These are phyloP conservation scores for Chanos chanos DNA, from an alignment of 2,797 vertebrate genomes.

Conservation along the genomic window DNA sequence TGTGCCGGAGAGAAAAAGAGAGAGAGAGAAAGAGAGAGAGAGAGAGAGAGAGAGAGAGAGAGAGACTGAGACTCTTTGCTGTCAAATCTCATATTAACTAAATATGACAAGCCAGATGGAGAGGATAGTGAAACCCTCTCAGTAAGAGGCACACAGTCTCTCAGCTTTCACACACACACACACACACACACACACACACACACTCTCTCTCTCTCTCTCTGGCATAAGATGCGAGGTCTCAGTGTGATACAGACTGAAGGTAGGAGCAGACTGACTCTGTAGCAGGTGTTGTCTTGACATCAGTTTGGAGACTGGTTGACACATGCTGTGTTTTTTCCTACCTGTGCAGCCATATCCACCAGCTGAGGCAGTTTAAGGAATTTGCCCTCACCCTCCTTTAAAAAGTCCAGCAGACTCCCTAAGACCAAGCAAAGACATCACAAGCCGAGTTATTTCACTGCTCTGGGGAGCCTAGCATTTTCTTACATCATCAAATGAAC, in stretches of 20 bases:
- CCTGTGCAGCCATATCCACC: constrained; percentile 98
- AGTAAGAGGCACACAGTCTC: constrained; percentile 4
- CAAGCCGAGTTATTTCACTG: too few species aligned
- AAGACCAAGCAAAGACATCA: constrained; percentile 7
- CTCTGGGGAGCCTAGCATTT: too few species aligned
- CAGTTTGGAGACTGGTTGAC: neutral
- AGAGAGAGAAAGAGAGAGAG: constrained; percentile 12
- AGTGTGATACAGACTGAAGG: neutral
- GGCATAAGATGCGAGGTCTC: too few species aligned
- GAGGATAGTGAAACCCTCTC: constrained; percentile 40
- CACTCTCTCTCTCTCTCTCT: too few species aligned
- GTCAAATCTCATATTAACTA: constrained; percentile 49
- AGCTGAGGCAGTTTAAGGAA: constrained; percentile 94
- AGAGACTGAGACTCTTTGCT: constrained; percentile 22
- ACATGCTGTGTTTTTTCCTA: constrained; percentile 52
- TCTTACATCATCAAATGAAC: too few species aligned
- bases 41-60: constrained; percentile 10
- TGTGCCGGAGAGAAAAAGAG: constrained; percentile 12
- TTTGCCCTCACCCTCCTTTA: constrained; percentile 95
- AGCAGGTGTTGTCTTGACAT: too few species aligned
- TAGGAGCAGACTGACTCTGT: too few species aligned
- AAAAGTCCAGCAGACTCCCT: constrained; percentile 96
- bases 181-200: too few species aligned
- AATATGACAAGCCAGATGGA: constrained; percentile 53
- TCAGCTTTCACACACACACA: constrained; percentile 14